These are phyloP conservation scores for Drosophila multiciliata DNA, from an alignment of 2,888 invertebrate species.

Conservation along the genomic window DNA sequence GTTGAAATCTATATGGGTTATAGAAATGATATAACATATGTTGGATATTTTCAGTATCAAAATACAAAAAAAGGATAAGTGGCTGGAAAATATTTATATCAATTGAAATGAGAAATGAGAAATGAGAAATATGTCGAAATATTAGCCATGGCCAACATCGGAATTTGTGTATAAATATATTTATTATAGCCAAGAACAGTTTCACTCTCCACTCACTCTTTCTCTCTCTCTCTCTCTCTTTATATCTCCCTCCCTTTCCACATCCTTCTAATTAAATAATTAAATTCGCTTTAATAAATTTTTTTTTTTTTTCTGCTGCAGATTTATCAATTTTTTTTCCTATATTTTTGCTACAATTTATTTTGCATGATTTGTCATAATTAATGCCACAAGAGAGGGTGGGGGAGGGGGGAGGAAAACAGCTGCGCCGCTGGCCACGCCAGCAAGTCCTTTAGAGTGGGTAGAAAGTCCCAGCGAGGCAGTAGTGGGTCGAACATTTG, in stretches of 20 bases:
- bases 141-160: background rate
- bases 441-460: conserved; percentile 11
- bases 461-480: conserved; percentile 12
- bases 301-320: background rate
- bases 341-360: conserved; percentile 34
- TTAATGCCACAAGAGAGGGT: conserved; percentile 38
- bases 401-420: conserved; percentile 5
- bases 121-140: background rate
- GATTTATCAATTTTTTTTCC: conserved; percentile 39
- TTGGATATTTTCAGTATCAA: background rate
- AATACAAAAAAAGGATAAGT: background rate
- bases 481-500: conserved; percentile 45
- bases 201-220: too few relatives aligned
- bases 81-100: background rate
- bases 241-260: conserved; percentile 1
- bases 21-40: background rate
- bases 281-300: conserved; percentile 71
- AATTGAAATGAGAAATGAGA: background rate
- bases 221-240: background rate
- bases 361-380: conserved; percentile 56
- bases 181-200: background rate
- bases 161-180: background rate
- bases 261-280: conserved; percentile 70
- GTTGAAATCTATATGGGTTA: conserved; percentile 1
- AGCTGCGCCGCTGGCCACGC: conserved; percentile 34